Evolutionary conservation across 2,888 invertebrate genomes (phyloP).

Genomic region (Drosophila affinis): DNA sequence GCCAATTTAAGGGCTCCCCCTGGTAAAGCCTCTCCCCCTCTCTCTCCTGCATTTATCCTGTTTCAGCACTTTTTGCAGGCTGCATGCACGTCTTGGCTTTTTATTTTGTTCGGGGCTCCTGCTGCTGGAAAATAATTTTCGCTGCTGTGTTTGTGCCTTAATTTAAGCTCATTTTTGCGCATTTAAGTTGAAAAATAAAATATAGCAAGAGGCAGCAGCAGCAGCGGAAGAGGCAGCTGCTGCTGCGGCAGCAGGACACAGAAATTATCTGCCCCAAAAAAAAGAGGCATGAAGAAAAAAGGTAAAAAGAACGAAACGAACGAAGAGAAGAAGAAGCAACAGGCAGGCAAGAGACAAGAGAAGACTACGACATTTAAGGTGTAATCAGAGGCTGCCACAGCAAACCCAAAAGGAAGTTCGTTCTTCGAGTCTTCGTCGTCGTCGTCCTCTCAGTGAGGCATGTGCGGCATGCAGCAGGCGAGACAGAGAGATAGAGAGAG

Average conservation of each 20-base stretch:
- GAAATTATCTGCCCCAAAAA: slow-evolving; percentile 67
- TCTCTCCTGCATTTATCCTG: slow-evolving; percentile 3
- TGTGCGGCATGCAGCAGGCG: slow-evolving; percentile 70
- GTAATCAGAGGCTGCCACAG: slow-evolving; percentile 71
- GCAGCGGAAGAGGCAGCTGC: slow-evolving; percentile 69
- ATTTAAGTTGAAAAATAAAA: slow-evolving; percentile 74
- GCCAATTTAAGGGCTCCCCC: slow-evolving; percentile 67
- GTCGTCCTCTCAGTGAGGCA: slow-evolving; percentile 65
- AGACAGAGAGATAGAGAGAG: slow-evolving; percentile 4
- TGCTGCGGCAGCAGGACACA: slow-evolving; percentile 71
- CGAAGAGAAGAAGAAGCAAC: slow-evolving; percentile 14
- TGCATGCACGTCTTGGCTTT: slow-evolving; percentile 69
- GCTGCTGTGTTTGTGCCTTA: slow-evolving; percentile 69
- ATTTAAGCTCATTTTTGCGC: slow-evolving; percentile 79
- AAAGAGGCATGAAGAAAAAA: slow-evolving; percentile 20
- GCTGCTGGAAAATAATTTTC: slow-evolving; percentile 75
- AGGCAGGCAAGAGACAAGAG: slow-evolving; percentile 44
- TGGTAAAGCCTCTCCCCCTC: slow-evolving; percentile 35
- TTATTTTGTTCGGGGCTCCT: slow-evolving; percentile 60
- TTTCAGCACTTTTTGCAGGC: slow-evolving; percentile 48
- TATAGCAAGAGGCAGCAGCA: slow-evolving; percentile 55
- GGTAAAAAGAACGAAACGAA: not conserved
- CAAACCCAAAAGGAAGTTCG: slow-evolving; percentile 69
- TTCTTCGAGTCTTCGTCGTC: slow-evolving; percentile 32
- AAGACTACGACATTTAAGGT: slow-evolving; percentile 68